Evolutionary conservation across 2,797 vertebrate genomes (phyloP).

Genomic region (Trichosurus vulpecula): DNA sequence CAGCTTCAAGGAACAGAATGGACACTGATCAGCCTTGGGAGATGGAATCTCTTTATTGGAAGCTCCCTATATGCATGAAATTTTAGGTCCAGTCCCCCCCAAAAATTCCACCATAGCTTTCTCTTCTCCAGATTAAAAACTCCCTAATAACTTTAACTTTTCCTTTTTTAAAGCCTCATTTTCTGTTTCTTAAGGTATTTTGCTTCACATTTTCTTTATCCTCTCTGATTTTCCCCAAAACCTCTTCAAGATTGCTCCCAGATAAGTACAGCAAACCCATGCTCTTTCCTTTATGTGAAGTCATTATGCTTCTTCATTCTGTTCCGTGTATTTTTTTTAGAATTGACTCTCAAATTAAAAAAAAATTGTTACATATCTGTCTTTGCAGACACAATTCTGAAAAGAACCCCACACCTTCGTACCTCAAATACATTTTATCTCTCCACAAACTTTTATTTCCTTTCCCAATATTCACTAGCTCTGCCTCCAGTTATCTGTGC

Average conservation of each 20-base stretch:
- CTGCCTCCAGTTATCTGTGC: neutral
- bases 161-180: neutral
- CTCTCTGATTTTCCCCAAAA: slow-evolving; percentile 35
- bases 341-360: slow-evolving; percentile 46
- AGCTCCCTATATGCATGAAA: neutral
- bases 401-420: neutral
- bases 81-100: neutral
- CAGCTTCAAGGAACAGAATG: neutral
- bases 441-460: neutral
- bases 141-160: slow-evolving; percentile 29
- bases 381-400: slow-evolving; percentile 20
- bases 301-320: slow-evolving; percentile 61
- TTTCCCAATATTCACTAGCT: neutral
- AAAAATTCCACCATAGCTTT: slow-evolving; percentile 14
- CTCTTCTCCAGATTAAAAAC: slow-evolving; percentile 20
- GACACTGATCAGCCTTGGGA: neutral
- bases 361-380: slow-evolving; percentile 42
- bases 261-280: slow-evolving; percentile 32
- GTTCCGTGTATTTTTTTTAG: slow-evolving; percentile 33
- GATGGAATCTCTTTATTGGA: neutral
- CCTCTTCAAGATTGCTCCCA: slow-evolving; percentile 45
- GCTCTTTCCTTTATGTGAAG: slow-evolving; percentile 46
- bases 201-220: neutral
- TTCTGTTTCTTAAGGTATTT: slow-evolving; percentile 15
- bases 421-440: slow-evolving; percentile 3